Conservation (phyloP, 35 echinoderm and acorn worm species). For the Ophioderma brevispina region DNA sequence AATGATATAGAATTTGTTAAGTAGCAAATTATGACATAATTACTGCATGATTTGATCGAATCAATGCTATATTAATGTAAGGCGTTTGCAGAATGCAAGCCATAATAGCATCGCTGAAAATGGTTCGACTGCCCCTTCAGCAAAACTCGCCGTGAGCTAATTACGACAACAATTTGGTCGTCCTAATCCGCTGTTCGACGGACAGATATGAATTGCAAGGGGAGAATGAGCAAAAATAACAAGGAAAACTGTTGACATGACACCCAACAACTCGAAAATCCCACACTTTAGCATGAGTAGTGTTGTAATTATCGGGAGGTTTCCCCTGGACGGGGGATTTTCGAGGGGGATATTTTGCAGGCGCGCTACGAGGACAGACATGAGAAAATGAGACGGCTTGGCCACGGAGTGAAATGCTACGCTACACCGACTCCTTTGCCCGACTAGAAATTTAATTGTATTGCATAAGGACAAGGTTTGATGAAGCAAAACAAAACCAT, state of each 20-base stretch:
- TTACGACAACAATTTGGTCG: neutral
- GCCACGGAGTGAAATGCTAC: neutral
- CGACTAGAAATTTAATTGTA: no score
- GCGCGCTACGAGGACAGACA: neutral
- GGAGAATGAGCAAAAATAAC: neutral
- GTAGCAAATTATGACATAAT: no score
- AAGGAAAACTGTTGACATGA: neutral
- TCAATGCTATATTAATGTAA: no score
- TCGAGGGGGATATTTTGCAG: neutral
- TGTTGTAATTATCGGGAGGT: neutral
- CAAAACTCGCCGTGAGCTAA: no score
- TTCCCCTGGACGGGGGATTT: slow-evolving; percentile 3
- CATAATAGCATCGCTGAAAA: no score
- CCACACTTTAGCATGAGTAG: neutral
- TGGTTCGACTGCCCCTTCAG: no score
- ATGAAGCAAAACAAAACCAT: no score
- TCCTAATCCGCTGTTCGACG: neutral
- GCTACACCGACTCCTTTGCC: neutral
- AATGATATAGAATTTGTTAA: no score
- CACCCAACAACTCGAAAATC: neutral
- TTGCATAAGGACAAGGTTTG: no score
- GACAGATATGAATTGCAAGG: neutral
- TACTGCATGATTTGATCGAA: no score
- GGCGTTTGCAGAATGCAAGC: no score
- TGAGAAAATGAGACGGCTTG: neutral